Base-by-base conservation (phyloP, 1,140 invertebrate genomes). In the Drosophila guanche region DNA sequence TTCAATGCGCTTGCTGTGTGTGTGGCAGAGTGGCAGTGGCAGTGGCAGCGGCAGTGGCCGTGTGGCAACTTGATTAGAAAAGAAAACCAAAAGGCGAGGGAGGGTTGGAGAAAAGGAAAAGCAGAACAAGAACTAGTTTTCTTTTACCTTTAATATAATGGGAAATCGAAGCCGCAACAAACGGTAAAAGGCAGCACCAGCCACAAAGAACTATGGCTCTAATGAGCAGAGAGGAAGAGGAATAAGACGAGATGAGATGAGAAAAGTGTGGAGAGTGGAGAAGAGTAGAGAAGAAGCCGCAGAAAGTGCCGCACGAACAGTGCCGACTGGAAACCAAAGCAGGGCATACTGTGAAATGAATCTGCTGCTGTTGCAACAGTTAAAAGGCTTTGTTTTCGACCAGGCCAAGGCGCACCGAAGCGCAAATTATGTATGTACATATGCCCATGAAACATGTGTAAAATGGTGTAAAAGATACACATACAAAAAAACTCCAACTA, bases 351-450 rank as follows among this genome's bases (percentile, higher is more conserved):
- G 14, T 67, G 58, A 52, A 67, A 71, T 71, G 56, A 71, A 72
- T 50, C 58, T 27, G 42, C 20, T 10, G 33, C 53, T 73, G 51
- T 70, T 63, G 71, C 70, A 40, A 53, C 71, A 65, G 20, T 79
- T 75, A 62, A 61, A 52, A 65, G 69, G 42, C 53, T 70, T 65
- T 68, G 53, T 65, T 43, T 42, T 8, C 16, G 47, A 50, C 41
- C 22, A 59, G 22, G 46, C 46, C 6, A 51, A 45, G 48, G 76
- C 48, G 47, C 83, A 81, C 27, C 61, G 57, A 72, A 78, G 83
- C 78, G 77, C 66, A 73, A 81, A 85, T 77, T 77, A 85, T 80
- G 80, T 77, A 85, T 80, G 80, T 57, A 70, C 71, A 72, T 76
- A 86, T 80, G 80, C 60, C 74, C 72, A 72, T 61, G 72, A 51